Base-by-base conservation (phyloP, 2,888 invertebrate genomes). In the Panzeria rudis region DNA sequence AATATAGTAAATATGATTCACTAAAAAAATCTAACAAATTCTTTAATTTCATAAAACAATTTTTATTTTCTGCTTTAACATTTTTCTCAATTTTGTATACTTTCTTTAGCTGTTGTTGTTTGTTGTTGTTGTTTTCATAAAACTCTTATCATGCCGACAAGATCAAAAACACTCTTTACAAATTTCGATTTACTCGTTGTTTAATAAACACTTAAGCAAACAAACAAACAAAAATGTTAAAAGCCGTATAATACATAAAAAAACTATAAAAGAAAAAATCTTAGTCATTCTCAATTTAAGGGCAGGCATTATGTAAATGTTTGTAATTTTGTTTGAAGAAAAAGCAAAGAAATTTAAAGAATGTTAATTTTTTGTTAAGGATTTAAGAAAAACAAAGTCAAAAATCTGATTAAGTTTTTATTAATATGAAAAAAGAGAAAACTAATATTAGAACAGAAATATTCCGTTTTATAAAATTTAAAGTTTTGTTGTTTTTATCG, bases 131-230 rank as follows among this genome's bases (percentile, higher is more conserved):
- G 2, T 79, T 69, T 69, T 62, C 13, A 32, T 47, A 71, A 84
- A 77, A 62, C 17, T 84, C 77, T 84, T 84, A 84, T 84, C 84
- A 81, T 84, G 84, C 84, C 84, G 84, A 77, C 66, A 81, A 84
- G 71, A 84, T 84, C 81, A 84, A 84, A 84, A 80, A 52, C 56
- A 17, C 41, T 68, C 47, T 61, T 20, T 15, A 47, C 44, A 77
- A n/a, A 20, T 23, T 61, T 41, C 59, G 61, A 52, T 59, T 68
- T 38, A 73, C 32, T 50, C 38, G 23, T 41, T 66, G n/a, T 35
- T 7, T 38, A 72, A 72, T 8, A 50, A 52, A 71, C 41, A 41
- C 59, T 32, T 17, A 62, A 38, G 23, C 38, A 41, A 62, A 41
- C 25, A 54, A 29, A 29, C 29, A 29, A 29, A 2, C 23, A 52